A percentile compares a stretch with the other conserved stretches of the same genome.
Conservation (phyloP, 2,797 vertebrate genomes). For the Pelodytes ibericus region DNA sequence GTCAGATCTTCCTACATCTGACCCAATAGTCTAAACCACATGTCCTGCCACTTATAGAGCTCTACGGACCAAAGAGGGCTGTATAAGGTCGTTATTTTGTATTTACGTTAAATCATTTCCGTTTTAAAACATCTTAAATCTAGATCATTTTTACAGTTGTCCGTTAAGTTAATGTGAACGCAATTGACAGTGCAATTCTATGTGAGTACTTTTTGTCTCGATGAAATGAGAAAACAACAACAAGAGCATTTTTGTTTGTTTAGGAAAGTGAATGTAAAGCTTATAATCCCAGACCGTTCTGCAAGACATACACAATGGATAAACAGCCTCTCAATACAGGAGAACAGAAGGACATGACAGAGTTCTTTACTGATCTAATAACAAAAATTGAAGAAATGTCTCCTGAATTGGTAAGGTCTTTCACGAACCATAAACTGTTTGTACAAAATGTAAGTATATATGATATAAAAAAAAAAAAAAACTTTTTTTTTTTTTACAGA, state of each 20-base stretch:
- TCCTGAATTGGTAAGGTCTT: conserved; percentile 85
- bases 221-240: too few species aligned
- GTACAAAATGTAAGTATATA: neutral
- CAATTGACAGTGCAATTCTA: too few species aligned
- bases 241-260: conserved; percentile 7
- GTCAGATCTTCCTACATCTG: too few species aligned
- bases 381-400: conserved; percentile 99
- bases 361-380: conserved; percentile 98
- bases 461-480: neutral
- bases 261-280: conserved; percentile 98
- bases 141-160: too few species aligned
- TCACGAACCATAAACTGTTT: neutral
- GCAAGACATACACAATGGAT: conserved; percentile 99
- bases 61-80: too few species aligned
- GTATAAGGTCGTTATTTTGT: too few species aligned
- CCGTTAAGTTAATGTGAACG: too few species aligned
- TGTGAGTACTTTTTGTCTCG: too few species aligned
- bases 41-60: too few species aligned
- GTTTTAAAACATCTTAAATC: too few species aligned
- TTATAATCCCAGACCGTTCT: conserved; percentile 95
- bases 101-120: too few species aligned
- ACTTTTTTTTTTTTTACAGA: conserved; percentile 70
- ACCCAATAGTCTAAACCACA: too few species aligned
- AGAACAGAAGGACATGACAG: conserved; percentile 98
- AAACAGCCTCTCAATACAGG: conserved; percentile 97